Base-by-base conservation (phyloP, 2,888 invertebrate species). In the Leptopilina syphax region DNA sequence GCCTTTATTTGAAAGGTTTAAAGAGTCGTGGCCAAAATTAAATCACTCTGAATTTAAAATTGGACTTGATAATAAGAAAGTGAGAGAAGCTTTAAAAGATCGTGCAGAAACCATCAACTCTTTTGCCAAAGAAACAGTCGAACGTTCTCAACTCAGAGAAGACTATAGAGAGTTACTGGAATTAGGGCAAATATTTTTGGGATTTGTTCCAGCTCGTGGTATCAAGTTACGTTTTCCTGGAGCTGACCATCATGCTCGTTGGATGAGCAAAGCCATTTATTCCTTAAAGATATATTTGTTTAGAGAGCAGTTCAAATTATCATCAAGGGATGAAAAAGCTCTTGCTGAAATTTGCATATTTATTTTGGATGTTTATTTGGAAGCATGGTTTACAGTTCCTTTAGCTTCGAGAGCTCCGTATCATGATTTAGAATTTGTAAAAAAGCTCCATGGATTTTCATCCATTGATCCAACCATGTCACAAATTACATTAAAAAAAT, bases 241-340 rank as follows among this genome's bases (percentile, higher is more conserved):
- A n/a, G 78, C 80, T 18, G 57, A 78, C 65, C 78, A 82, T 65
- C 87, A 86, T 79, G 86, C 88, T 77, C 80, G 86, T 6, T 88
- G 87, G 86, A 88, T 88, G 86, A 79, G 83, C 8, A 87, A 83
- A 81, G 86, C 83, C 41, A 82, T 82, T 54, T 80, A 80, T 79
- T 82, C 65, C 44, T 47, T 81, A 4, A 81, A 81, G 78, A 80
- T 85, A 79, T 82, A 84, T 77, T 73, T 87, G 50, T 86, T 87
- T 78, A 79, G 84, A 18, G 67, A 83, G 9, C 79, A 84, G 77
- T 86, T 85, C 66, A 60, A 77, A 60, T 79, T 87, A 47, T 82
- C 85, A 34, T 41, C 50, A 47, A 60, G 47, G 60, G 86, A 87
- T 76, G 18, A 79, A 76, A 83, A 79, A 76, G 78, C 79, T 66